Percentiles rank a stretch among this genome's conserved stretches.
Evolutionary conservation across 2,797 vertebrate species (phyloP).

Genomic region (Chrosomus eos): DNA sequence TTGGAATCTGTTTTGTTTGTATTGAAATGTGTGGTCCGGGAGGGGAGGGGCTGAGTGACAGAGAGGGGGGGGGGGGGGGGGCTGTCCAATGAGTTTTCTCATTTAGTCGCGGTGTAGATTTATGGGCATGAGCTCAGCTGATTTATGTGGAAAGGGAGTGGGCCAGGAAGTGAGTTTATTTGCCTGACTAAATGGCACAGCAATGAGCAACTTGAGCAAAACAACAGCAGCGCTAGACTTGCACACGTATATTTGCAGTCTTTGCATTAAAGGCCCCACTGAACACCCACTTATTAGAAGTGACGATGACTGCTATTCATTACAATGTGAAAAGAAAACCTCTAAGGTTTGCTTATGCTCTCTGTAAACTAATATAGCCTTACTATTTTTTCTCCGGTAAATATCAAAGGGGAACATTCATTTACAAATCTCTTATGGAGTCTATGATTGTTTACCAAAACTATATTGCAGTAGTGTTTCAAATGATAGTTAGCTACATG

Average conservation of each 20-base stretch:
- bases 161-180: constrained; percentile 48
- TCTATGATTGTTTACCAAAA: constrained; percentile 29
- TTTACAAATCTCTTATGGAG: constrained; percentile 34
- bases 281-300: constrained; percentile 21
- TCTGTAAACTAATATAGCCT: constrained; percentile 30
- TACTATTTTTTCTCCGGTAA: constrained; percentile 16
- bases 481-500: constrained; percentile 18
- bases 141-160: constrained; percentile 56
- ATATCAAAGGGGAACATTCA: constrained; percentile 30
- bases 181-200: constrained; percentile 56
- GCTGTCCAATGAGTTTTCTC: constrained; percentile 65
- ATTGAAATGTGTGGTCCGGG: constrained; percentile 60
- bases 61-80: constrained; percentile 43
- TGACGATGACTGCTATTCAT: constrained; percentile 27
- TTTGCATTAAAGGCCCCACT: constrained; percentile 28
- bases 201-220: constrained; percentile 51
- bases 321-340: constrained; percentile 16
- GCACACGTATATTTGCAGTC: constrained; percentile 28
- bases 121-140: constrained; percentile 62
- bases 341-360: constrained; percentile 17
- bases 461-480: constrained; percentile 31
- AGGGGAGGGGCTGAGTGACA: constrained; percentile 57
- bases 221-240: constrained; percentile 39
- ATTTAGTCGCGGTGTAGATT: constrained; percentile 60
- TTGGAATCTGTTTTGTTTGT: constrained; percentile 62